phyloP scores from a whole-genome alignment of 64 coral and sea anemone genomes.

The Trachythela sp. region DNA sequence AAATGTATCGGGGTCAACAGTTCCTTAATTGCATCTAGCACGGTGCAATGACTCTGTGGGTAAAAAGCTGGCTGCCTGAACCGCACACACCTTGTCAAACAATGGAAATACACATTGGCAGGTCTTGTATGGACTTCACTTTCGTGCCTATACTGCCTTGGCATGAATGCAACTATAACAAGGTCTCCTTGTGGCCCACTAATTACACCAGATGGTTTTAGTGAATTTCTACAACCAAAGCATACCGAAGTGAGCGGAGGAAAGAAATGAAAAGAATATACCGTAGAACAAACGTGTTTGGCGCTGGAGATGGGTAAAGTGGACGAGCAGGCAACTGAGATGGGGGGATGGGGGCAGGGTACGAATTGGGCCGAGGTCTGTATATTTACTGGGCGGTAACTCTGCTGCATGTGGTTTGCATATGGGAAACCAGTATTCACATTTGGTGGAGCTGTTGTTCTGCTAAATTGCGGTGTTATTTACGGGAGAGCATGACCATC shows the following conservation, averaged over 20 bases:
- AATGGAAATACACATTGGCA: not conserved
- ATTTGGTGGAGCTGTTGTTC: not conserved
- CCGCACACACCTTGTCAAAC: not conserved
- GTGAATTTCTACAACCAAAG: not conserved
- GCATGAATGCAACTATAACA: not conserved
- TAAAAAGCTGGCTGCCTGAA: not conserved
- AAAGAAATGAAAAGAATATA: not conserved
- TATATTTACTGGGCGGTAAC: not conserved
- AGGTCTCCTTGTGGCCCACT: not conserved
- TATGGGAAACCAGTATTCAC: not conserved
- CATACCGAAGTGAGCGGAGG: not conserved
- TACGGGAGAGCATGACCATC: not conserved
- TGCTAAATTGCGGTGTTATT: not conserved
- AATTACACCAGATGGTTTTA: not conserved
- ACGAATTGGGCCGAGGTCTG: not conserved
- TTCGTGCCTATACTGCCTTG: not conserved
- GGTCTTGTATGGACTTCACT: not conserved
- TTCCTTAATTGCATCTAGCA: not conserved
- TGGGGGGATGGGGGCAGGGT: not conserved
- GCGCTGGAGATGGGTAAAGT: not conserved
- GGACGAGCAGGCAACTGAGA: not conserved
- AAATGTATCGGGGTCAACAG: not conserved
- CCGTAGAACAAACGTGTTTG: not conserved
- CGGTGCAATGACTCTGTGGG: not conserved
- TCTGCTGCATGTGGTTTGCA: not conserved